Evolutionary conservation across 2,888 invertebrate species (phyloP).

Genomic region (Hirtodrosophila cameraria): DNA sequence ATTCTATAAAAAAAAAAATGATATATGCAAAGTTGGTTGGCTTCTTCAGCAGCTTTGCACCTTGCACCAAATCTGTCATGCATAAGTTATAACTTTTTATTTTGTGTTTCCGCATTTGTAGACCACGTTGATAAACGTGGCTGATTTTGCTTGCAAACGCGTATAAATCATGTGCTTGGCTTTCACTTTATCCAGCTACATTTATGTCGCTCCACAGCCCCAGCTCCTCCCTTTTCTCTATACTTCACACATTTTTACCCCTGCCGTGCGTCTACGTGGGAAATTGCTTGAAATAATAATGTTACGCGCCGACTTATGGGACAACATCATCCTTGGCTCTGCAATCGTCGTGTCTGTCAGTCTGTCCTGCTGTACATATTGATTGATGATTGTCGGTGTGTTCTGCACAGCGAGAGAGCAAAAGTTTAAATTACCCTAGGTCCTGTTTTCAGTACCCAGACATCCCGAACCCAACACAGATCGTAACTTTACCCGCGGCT

Average conservation of each 20-base stretch:
- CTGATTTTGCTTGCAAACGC: constrained; percentile 50
- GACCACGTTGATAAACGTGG: constrained; percentile 57
- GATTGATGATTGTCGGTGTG: constrained; percentile 71
- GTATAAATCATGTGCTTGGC: constrained; percentile 75
- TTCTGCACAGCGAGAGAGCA: constrained; percentile 47
- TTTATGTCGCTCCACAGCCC: constrained; percentile 5
- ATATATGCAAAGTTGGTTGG: constrained; percentile 52
- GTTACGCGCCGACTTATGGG: constrained; percentile 57
- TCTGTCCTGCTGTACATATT: constrained; percentile 57
- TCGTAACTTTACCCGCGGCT: constrained; percentile 48
- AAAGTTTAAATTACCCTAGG: constrained; percentile 68
- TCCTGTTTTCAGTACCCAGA: constrained; percentile 9
- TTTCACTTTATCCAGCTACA: constrained; percentile 52
- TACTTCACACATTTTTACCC: constrained; percentile 3
- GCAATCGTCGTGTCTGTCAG: constrained; percentile 43
- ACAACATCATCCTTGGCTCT: constrained; percentile 25
- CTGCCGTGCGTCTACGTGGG: constrained; percentile 56
- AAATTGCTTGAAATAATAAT: constrained; percentile 77
- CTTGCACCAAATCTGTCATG: constrained; percentile 77
- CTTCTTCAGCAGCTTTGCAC: constrained; percentile 62
- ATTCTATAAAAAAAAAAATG: constrained; percentile 37
- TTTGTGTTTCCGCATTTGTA: constrained; percentile 73
- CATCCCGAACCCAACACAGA: neutral
- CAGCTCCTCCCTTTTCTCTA: neutral
- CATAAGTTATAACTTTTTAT: constrained; percentile 78